Evolutionary conservation across 2,888 invertebrate species (phyloP).

Genomic region (Amiota communis): DNA sequence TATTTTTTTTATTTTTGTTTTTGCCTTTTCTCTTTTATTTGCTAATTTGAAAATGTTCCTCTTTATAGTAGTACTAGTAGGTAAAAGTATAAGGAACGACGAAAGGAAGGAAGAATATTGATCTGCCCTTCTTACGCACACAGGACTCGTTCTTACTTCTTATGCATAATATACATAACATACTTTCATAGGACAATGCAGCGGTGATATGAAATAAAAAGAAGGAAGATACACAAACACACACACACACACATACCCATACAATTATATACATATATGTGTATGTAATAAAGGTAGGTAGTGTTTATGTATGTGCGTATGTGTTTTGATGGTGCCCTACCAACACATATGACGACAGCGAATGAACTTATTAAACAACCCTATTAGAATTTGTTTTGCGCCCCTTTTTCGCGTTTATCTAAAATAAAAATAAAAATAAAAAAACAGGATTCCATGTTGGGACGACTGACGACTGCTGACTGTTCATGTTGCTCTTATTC

Average conservation of each 20-base stretch:
- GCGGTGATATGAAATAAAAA: neutral
- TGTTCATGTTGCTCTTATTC: neutral
- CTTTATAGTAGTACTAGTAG: neutral
- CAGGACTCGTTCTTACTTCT: neutral
- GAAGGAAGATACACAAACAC: slow-evolving; percentile 10
- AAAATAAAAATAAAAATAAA: slow-evolving; percentile 17
- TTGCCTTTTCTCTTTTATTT: slow-evolving; percentile 14
- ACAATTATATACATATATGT: neutral
- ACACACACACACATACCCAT: neutral
- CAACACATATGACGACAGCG: neutral
- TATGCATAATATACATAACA: neutral
- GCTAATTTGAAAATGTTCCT: slow-evolving; percentile 9
- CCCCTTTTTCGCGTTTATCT: slow-evolving; percentile 49
- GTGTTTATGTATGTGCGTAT: slow-evolving; percentile 1
- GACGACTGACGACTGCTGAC: slow-evolving; percentile 1
- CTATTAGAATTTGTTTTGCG: slow-evolving; percentile 47
- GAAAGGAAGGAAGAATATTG: slow-evolving; percentile 15
- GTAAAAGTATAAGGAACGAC: neutral
- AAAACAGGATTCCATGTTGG: slow-evolving; percentile 25
- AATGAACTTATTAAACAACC: slow-evolving; percentile 59
- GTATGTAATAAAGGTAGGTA: neutral
- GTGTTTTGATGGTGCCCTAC: neutral
- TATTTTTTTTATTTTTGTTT: neutral
- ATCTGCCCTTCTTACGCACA: slow-evolving; percentile 19
- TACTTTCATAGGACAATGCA: neutral